Base-by-base conservation (phyloP, 2,888 invertebrate species). In the Polydrusus pterygomalis region DNA sequence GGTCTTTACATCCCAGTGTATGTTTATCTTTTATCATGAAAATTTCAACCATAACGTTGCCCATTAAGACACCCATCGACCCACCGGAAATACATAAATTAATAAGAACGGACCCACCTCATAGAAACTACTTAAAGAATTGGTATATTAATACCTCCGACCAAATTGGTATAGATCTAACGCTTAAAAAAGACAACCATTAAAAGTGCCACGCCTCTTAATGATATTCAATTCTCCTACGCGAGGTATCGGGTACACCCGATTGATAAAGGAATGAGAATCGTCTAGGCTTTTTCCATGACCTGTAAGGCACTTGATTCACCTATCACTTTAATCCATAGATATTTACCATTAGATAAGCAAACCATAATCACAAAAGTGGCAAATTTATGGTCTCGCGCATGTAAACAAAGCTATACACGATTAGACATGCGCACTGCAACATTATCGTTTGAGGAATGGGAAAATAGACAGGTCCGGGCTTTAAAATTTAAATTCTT, bases 101-200 rank as follows among this genome's bases (percentile, higher is more conserved):
- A 60, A 60, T 60, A 60, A 60, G 17, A 38, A 38, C 17, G 15
- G 68, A 58, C 68, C 67, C 68, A 69, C 68, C 68, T 69, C 68
- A 43, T 25, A 56, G 43, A 43, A 25, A 56, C 20, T 58, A 51
- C 11, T 54, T 67, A 38, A 67, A 67, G 38, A 67, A 67, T 51
- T 6, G 30, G 7, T 15, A 56, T 69, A 56, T 69, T 69, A 69
- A 69, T 69, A 43, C 18, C 58, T 58, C 30, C 40, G 43, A 40
- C 58, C 43, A 69, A 69, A 69, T 69, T 69, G 68, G 68, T 69
- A 40, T 58, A 58, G 68, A 69, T 69, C 58, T 69, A 69, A 58
- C 68, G 56, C 43, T 43, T 69, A 43, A 45, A 11, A 69, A 43
- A 69, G 25, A 60, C 58, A 60, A 54, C 51, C 67, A 51, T 51